Evolutionary conservation across 2,113 vertebrate species (phyloP).

Genomic region (Ictalurus punctatus): DNA sequence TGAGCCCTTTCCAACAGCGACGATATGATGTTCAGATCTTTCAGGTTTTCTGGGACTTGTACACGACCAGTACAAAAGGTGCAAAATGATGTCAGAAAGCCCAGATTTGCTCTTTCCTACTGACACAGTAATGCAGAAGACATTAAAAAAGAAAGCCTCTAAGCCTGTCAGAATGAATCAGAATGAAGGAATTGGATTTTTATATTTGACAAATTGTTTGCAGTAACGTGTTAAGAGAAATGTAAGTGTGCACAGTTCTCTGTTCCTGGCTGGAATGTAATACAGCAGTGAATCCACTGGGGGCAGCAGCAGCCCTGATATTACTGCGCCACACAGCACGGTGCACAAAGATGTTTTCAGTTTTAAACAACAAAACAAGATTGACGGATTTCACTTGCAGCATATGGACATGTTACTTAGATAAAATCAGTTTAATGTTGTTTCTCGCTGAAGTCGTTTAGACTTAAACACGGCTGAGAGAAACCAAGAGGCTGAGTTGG

Average conservation of each 20-base stretch:
- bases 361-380: background rate
- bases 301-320: background rate
- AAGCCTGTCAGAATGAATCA: background rate
- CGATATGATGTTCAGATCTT: too few species aligned
- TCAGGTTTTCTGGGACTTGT: too few species aligned
- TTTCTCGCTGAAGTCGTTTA: background rate
- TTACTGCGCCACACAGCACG: background rate
- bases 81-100: too few species aligned
- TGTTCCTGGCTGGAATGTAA: background rate
- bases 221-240: too few species aligned
- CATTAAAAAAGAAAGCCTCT: background rate
- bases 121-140: too few species aligned
- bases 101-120: background rate
- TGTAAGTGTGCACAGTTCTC: background rate
- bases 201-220: background rate
- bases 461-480: background rate
- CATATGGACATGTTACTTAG: background rate
- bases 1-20: too few species aligned
- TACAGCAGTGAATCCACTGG: background rate
- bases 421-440: background rate
- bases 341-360: background rate
- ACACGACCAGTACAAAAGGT: too few species aligned
- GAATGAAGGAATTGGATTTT: background rate
- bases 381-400: background rate
- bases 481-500: too few species aligned